phyloP scores from a whole-genome alignment of 1,140 invertebrate genomes.

The Aleiodes sp. region DNA sequence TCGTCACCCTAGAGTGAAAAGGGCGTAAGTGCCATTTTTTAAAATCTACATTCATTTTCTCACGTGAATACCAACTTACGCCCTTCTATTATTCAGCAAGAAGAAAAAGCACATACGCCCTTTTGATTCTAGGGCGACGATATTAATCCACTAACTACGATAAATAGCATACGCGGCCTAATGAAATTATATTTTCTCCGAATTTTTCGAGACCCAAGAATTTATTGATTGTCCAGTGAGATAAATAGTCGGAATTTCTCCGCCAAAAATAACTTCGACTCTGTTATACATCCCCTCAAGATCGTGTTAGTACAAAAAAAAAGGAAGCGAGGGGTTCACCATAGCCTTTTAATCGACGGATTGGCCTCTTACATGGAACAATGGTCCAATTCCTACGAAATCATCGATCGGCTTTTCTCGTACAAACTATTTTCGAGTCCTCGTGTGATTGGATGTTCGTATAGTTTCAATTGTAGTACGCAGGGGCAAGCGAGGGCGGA shows the following conservation, averaged over 20 bases:
- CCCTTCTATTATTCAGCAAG: too few species aligned
- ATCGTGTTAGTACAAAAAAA: neutral
- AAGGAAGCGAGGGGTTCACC: conserved; percentile 12
- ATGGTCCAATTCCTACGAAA: conserved; percentile 31
- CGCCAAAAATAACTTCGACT: neutral
- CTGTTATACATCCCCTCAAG: too few species aligned
- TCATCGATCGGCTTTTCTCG: conserved; percentile 34
- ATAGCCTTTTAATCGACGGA: conserved; percentile 29
- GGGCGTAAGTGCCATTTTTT: too few species aligned
- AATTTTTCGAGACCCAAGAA: neutral
- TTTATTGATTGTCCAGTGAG: neutral
- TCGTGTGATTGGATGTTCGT: conserved; percentile 10
- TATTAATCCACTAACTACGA: too few species aligned
- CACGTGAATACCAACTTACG: too few species aligned
- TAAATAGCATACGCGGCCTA: too few species aligned
- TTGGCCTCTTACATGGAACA: conserved; percentile 24
- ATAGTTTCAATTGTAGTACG: neutral
- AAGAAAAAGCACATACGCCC: too few species aligned
- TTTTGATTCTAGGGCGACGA: too few species aligned
- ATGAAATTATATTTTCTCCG: neutral
- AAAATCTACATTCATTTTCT: too few species aligned
- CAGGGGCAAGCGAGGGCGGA: conserved; percentile 16
- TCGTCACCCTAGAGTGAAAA: too few species aligned
- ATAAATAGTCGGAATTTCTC: neutral
- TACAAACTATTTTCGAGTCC: conserved; percentile 10